Base-by-base conservation (phyloP, 1,140 invertebrate species). In the Drosophila albomicans region DNA sequence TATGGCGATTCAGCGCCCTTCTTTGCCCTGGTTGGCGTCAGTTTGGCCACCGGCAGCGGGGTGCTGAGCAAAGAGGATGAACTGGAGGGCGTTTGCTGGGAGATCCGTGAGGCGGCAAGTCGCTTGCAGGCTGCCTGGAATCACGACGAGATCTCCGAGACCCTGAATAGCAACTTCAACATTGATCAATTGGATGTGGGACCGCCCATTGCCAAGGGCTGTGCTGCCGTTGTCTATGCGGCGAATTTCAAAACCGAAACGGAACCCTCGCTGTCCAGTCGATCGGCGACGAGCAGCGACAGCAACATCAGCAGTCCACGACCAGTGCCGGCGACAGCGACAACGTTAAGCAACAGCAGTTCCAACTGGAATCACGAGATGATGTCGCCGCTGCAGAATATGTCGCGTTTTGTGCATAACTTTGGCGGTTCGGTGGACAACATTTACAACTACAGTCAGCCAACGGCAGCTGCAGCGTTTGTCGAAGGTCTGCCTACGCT, bases 31-130 rank as follows among this genome's bases (percentile, higher is more conserved):
- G 95, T 97, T 43, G 96, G 96, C 8, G 94, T 97, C 1, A 96
- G 95, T 48, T 91, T 97, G 59, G 96, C 96, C 5, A 95, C 96
- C 28, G 96, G 96, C 1, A 94, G 94, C 49, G 96, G 96, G 3
- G 94, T 97, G 52, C 91, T 97, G n/a, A 96, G 96, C 1, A 96
- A 96, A 81, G 95, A 97, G 70, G 96, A 97, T 90, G 95, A 97
- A 93, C 85, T 96, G 3, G 96, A 97, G 92, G 95, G 95, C 38
- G 94, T 97, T 10, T 97, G 96, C 78, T 95, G 95, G 94, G 96
- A 97, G 93, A 97, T 97, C 61, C 93, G 96, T 93, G 95, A 96
- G 91, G 95, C 95, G 32, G 93, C 96, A 11, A 94, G 93, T 11
- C 95, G 95, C 79, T 93, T 96, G 65, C 94, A 95, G 86, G 94